These are phyloP conservation scores for Hydropotes inermis DNA, from an alignment of 2,113 vertebrate genomes.

Conservation along the genomic window DNA sequence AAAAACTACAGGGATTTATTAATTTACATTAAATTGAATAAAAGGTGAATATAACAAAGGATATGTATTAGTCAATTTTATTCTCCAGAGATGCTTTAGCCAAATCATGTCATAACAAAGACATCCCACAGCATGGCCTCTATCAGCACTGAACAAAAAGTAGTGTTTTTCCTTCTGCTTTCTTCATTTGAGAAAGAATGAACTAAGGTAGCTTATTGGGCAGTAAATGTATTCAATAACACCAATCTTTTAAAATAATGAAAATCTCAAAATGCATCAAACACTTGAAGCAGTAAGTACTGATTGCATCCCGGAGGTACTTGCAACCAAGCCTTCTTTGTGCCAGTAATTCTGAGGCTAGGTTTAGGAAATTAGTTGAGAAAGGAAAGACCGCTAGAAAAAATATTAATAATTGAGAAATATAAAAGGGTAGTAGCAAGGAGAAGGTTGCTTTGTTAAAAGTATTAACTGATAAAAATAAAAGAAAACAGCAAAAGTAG, in stretches of 20 bases:
- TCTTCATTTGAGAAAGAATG: slow-evolving; percentile 52
- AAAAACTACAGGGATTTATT: slow-evolving; percentile 12
- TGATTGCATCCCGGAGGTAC: slow-evolving; percentile 40
- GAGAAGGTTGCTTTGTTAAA: slow-evolving; percentile 43
- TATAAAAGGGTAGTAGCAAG: slow-evolving; percentile 42
- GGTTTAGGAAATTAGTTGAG: slow-evolving; percentile 41
- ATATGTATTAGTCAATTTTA: slow-evolving; percentile 39
- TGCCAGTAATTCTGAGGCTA: slow-evolving; percentile 52
- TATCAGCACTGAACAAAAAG: slow-evolving; percentile 30
- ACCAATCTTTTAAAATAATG: slow-evolving; percentile 60
- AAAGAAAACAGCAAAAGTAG: background rate
- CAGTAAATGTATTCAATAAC: slow-evolving; percentile 53
- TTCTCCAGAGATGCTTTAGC: slow-evolving; percentile 41
- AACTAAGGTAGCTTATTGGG: slow-evolving; percentile 41
- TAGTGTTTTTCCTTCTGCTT: slow-evolving; percentile 23
- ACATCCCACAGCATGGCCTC: slow-evolving; percentile 43
- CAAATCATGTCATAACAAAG: slow-evolving; percentile 55
- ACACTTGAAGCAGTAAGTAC: slow-evolving; percentile 52
- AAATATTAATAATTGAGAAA: slow-evolving; percentile 55
- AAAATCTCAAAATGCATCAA: slow-evolving; percentile 62
- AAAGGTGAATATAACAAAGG: slow-evolving; percentile 40
- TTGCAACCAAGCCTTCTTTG: slow-evolving; percentile 36
- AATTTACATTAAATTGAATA: slow-evolving; percentile 31
- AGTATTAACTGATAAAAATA: slow-evolving; percentile 34
- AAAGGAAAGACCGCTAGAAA: slow-evolving; percentile 31